These are phyloP conservation scores for Mastomys coucha DNA, from an alignment of 2,113 vertebrate species.

Conservation along the genomic window DNA sequence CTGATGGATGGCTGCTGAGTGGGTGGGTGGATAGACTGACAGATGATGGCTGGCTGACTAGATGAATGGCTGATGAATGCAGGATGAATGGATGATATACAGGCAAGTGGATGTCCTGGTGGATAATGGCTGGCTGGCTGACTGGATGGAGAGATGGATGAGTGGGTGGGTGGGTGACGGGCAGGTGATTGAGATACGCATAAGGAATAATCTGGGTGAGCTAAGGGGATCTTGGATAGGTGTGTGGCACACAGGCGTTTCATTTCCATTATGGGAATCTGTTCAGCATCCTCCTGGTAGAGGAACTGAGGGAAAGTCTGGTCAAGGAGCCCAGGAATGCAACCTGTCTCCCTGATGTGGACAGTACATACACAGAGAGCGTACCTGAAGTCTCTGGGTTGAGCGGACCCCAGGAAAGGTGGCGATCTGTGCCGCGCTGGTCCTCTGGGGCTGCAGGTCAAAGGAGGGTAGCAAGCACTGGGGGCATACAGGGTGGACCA, in stretches of 20 bases:
- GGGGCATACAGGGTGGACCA: neutral
- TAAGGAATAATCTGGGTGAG: neutral
- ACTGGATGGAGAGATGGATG: neutral
- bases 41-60: neutral
- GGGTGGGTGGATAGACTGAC: neutral
- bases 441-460: neutral
- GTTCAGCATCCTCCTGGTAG: neutral
- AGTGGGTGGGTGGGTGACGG: too few species aligned
- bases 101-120: neutral
- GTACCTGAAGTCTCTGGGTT: rapidly evolving
- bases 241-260: neutral
- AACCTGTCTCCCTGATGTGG: rapidly evolving
- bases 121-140: neutral
- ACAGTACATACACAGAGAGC: rapidly evolving
- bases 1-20: neutral
- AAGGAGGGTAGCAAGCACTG: neutral
- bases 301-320: neutral
- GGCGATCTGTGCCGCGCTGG: neutral
- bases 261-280: neutral
- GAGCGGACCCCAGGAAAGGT: neutral
- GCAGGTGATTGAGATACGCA: neutral
- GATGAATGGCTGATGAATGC: neutral
- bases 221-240: neutral
- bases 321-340: rapidly evolving
- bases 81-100: too few species aligned